Evolutionary conservation across 2,113 vertebrate genomes (phyloP), one percentile per base, ranked within the genome.

Genomic region (Poeciliopsis retropinna): DNA sequence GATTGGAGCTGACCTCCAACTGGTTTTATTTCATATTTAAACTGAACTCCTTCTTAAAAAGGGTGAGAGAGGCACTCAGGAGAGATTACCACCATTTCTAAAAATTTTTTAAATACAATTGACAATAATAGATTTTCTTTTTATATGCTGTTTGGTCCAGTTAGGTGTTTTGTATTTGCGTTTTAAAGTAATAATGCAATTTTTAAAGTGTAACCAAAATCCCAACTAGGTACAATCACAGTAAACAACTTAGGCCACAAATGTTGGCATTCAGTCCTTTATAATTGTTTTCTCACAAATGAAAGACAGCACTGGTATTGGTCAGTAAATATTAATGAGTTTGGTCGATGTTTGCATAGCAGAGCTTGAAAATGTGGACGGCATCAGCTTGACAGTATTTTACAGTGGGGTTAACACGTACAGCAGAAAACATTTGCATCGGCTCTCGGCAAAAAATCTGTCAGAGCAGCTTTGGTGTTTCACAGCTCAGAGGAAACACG

Each of bases 401-500:
- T 47, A n/a, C 12, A 47, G 67, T 29, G 25, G 47, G 66, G 34
- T 60, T 73, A 71, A 78, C 75, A 65, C 32, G 19, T 29, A 37
- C 68, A 41, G 65, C 80, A 70, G 60, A 77, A 65, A 80, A 66
- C 77, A 69, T 86, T 76, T 73, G 67, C 69, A 54, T 47, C 51
- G 47, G 85, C 83, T 82, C 29, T 67, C 64, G 77, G 85, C 77
- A 2, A 77, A 70, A 61, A 62, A 78, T 73, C 64, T 80, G 84
- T 86, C 85, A 78, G 73, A 32, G 78, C 77, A 69, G 76, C 70
- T 87, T 72, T 85, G 30, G 57, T 67, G 71, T 72, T 83, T 83
- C 77, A 60, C 80, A 71, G 83, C 83, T 86, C 66, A 79, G 76
- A 88, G 76, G 76, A 85, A 85, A 80, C 54, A 72, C 60, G 74